Conservation (phyloP, 2,797 vertebrate genomes). For the Poeciliopsis infans region DNA sequence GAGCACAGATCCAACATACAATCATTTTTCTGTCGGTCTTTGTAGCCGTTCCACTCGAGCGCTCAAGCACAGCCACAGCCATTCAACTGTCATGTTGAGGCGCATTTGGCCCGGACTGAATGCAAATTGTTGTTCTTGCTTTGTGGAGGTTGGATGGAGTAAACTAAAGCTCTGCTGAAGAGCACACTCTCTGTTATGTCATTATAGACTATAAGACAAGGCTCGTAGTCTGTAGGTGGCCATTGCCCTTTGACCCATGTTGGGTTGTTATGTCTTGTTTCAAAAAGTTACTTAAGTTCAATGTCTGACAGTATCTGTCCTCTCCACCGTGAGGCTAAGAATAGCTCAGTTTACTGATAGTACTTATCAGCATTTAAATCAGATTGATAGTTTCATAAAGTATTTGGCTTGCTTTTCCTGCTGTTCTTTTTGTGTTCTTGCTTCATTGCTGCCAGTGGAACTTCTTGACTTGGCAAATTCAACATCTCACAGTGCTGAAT, state of each 20-base stretch:
- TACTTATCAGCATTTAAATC: background rate
- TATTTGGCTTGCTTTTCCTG: background rate
- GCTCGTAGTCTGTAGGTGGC: background rate
- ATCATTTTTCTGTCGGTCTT: background rate
- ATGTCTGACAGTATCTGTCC: background rate
- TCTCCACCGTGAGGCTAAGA: background rate
- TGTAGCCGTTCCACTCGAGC: conserved; percentile 38
- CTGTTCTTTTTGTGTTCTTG: background rate
- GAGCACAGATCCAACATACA: background rate
- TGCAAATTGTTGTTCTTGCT: conserved; percentile 32
- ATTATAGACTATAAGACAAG: background rate
- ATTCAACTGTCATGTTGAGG: conserved; percentile 29
- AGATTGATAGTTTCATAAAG: background rate
- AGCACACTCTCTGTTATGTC: background rate
- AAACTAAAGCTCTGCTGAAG: background rate
- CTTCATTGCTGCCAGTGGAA: conserved; percentile 3
- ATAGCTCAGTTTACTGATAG: background rate
- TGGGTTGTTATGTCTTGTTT: conserved; percentile 14
- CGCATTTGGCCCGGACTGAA: conserved; percentile 23
- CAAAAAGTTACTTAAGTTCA: conserved; percentile 52
- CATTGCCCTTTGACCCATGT: conserved; percentile 12
- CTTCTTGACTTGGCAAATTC: background rate
- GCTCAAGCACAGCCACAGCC: background rate
- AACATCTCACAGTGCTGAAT: background rate
- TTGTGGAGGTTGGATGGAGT: conserved; percentile 5